Percentiles rank a stretch among this genome's conserved stretches.
phyloP scores from a whole-genome alignment of 2,113 vertebrate species.

The Proterorhinus semilunaris region DNA sequence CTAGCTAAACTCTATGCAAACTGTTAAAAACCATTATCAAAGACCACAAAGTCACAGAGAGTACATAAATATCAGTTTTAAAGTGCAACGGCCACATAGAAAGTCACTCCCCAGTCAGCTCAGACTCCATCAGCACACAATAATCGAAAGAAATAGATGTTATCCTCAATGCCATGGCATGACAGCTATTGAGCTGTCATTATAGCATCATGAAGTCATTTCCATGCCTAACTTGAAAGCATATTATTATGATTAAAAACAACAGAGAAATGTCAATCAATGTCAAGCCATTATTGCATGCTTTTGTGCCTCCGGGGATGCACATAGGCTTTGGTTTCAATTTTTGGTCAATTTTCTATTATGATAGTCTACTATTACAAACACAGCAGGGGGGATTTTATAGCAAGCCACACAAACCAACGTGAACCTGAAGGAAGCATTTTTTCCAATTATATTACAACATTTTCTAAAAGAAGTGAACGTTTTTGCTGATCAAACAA shows the following conservation, averaged over 20 bases:
- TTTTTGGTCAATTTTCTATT: slow-evolving; percentile 37
- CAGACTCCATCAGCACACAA: slow-evolving; percentile 60
- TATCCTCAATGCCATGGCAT: slow-evolving; percentile 52
- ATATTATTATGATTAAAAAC: slow-evolving; percentile 71
- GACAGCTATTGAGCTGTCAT: slow-evolving; percentile 69
- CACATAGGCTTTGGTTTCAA: slow-evolving; percentile 27
- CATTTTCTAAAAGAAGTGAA: neutral
- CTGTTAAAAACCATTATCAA: slow-evolving; percentile 31
- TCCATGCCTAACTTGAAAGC: slow-evolving; percentile 68
- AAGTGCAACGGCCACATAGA: slow-evolving; percentile 39
- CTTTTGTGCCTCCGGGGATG: slow-evolving; percentile 42
- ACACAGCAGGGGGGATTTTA: slow-evolving; percentile 34
- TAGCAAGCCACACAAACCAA: neutral
- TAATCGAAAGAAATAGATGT: slow-evolving; percentile 73
- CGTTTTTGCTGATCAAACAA: neutral
- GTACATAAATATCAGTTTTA: slow-evolving; percentile 47
- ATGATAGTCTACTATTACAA: slow-evolving; percentile 51
- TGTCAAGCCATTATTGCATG: slow-evolving; percentile 59
- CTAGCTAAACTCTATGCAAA: neutral
- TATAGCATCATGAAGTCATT: slow-evolving; percentile 70
- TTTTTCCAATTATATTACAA: slow-evolving; percentile 5
- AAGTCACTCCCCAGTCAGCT: slow-evolving; percentile 45
- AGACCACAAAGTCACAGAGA: slow-evolving; percentile 34
- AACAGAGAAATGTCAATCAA: slow-evolving; percentile 71
- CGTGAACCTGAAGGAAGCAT: slow-evolving; percentile 6